These are phyloP conservation scores for Illadopsis cleaveri DNA, from an alignment of 2,113 vertebrate species.

Conservation along the genomic window DNA sequence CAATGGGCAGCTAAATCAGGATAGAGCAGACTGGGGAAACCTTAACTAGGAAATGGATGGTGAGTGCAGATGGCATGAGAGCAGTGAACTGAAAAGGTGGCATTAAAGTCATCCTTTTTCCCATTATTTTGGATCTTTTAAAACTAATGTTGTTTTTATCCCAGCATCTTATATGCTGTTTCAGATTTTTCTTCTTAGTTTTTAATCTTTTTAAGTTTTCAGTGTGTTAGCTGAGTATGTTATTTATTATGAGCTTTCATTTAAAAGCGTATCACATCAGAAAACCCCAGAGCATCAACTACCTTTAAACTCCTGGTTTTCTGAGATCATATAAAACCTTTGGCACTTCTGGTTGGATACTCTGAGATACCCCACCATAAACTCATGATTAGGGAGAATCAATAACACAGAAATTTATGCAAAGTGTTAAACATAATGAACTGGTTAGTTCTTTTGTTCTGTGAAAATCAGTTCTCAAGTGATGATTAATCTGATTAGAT, in stretches of 20 bases:
- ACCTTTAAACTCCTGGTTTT: background rate
- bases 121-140: background rate
- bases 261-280: background rate
- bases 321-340: background rate
- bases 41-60: background rate
- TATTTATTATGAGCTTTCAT: background rate
- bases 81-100: background rate
- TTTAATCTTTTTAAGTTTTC: background rate
- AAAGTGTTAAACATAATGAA: conserved; percentile 21
- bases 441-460: conserved; percentile 27
- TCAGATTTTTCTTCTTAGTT: background rate
- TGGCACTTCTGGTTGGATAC: background rate
- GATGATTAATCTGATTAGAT: conserved; percentile 36
- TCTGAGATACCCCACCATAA: background rate
- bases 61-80: background rate
- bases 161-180: background rate
- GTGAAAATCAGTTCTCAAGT: conserved; percentile 45
- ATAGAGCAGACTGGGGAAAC: background rate
- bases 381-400: background rate
- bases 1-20: background rate
- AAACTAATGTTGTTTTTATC: background rate
- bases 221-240: background rate
- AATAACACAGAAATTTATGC: background rate
- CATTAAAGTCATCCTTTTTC: background rate
- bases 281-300: background rate